Evolutionary conservation across 92 coral and sea anemone genomes (phyloP), one percentile per base, ranked within the genome.

Genomic region (Hydrozoanthus gracilis): DNA sequence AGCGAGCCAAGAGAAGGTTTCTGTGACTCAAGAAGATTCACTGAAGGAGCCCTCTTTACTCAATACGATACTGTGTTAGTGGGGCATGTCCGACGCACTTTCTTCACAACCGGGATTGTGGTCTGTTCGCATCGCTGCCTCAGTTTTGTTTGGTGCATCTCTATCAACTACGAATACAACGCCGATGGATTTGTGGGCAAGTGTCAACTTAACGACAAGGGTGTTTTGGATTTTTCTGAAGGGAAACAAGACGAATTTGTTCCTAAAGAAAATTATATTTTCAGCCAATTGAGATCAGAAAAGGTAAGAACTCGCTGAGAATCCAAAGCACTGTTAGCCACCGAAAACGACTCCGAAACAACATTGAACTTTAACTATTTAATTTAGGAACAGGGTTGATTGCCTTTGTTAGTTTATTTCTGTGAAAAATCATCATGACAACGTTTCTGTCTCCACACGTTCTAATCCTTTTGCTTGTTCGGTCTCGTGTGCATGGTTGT

Each of bases 91-190:
- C 18, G 8, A 67, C 71, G 27, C 52, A 18, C 82, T 0, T 20
- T 52, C 39, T 13, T 76, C 49, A 76, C 82, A 5, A 6, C 49
- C 44, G 72, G 73, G n/a, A 10, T 79, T 16, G 49, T 79, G 10
- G 46, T 39, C 39, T 79, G 73, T 44, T 79, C 84, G 60, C 72
- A 79, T n/a, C 71, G 72, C 56, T 79, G 84, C 47, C 71, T 79
- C n/a, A n/a, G 71, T 47, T 62, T 45, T 48, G 44, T 64, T 12
- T 79, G 84, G 84, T 79, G 84, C 48, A 62, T 79, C 45, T 79
- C 73, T 15, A 79, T 79, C 12, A 79, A 79, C 71, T 79, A 60
- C 72, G n/a, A 64, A 46, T 79, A 79, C 46, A 79, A 60, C 45
- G 16, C 72, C 2, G 39, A 2, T 27, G 44, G 4, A 9, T 4